A percentile compares a stretch with the other conserved stretches of the same genome.
phyloP scores from a whole-genome alignment of 2,888 invertebrate species.

The Didymodactylos carnosus region DNA sequence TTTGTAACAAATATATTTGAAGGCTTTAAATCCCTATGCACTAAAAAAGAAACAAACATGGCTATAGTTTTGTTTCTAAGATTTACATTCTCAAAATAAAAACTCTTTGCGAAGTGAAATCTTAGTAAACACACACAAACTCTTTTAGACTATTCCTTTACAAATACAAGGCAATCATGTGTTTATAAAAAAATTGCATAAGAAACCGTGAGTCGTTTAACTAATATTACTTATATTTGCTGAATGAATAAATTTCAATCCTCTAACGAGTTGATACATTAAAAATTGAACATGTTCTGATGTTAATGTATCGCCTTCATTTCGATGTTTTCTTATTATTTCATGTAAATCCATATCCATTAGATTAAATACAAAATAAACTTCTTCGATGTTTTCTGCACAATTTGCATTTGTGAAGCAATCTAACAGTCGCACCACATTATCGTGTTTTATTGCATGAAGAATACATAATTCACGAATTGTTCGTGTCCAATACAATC shows the following conservation, averaged over 20 bases:
- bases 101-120: too few relatives aligned
- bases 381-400: background rate
- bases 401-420: constrained; percentile 19
- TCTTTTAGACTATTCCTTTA: too few relatives aligned
- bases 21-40: constrained; percentile 65
- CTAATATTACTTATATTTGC: constrained; percentile 17
- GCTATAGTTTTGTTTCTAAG: too few relatives aligned
- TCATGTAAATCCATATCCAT: constrained; percentile 17
- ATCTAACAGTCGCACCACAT: constrained; percentile 20
- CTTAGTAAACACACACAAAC: too few relatives aligned
- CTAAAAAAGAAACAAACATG: too few relatives aligned
- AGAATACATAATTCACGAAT: constrained; percentile 16
- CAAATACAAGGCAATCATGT: too few relatives aligned
- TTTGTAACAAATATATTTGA: constrained; percentile 96
- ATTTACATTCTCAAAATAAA: too few relatives aligned
- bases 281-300: constrained; percentile 17
- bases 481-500: background rate
- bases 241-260: constrained; percentile 18
- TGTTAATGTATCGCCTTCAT: background rate
- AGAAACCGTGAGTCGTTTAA: too few relatives aligned
- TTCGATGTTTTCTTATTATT: constrained; percentile 15
- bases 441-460: constrained; percentile 16
- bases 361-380: constrained; percentile 16
- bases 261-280: constrained; percentile 18
- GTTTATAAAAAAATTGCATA: too few relatives aligned